Percentiles rank a stretch among this genome's conserved stretches.
Conservation (phyloP, 2,797 vertebrate species). For the Clarias laeviceps region DNA sequence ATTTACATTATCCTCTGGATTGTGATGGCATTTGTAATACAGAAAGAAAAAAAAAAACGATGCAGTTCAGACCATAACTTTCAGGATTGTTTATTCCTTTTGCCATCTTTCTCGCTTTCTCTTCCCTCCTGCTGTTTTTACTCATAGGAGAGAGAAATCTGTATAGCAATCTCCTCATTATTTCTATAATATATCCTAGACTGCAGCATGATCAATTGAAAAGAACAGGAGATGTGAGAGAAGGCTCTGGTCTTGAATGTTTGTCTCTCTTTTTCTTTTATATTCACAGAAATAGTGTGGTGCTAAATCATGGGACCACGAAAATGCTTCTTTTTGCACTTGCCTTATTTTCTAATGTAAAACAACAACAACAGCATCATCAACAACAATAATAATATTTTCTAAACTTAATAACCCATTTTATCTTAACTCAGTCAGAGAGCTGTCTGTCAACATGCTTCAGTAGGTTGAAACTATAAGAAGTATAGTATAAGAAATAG, state of each 20-base stretch:
- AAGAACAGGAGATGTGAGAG: neutral
- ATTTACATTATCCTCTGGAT: constrained; percentile 17
- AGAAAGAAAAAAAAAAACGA: constrained; percentile 31
- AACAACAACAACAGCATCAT: too few relatives aligned
- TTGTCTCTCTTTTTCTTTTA: neutral
- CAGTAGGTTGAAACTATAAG: too few relatives aligned
- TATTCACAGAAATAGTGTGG: neutral
- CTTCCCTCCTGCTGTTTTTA: neutral
- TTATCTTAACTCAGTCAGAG: too few relatives aligned
- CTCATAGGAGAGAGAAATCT: neutral
- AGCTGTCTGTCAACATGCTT: too few relatives aligned
- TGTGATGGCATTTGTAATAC: constrained; percentile 7
- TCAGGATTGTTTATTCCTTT: neutral
- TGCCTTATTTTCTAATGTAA: too few relatives aligned
- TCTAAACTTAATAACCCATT: too few relatives aligned
- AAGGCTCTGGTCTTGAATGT: neutral
- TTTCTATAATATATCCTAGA: neutral
- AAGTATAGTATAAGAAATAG: too few relatives aligned
- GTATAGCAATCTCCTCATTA: neutral
- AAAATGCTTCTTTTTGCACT: too few relatives aligned
- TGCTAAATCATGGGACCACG: neutral
- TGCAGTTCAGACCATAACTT: neutral
- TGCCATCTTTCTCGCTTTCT: too few relatives aligned
- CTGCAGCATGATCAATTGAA: neutral
- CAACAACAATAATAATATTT: too few relatives aligned